These are phyloP conservation scores for Allolobophora icterica DNA, from an alignment of 2,888 invertebrate genomes.

Conservation along the genomic window DNA sequence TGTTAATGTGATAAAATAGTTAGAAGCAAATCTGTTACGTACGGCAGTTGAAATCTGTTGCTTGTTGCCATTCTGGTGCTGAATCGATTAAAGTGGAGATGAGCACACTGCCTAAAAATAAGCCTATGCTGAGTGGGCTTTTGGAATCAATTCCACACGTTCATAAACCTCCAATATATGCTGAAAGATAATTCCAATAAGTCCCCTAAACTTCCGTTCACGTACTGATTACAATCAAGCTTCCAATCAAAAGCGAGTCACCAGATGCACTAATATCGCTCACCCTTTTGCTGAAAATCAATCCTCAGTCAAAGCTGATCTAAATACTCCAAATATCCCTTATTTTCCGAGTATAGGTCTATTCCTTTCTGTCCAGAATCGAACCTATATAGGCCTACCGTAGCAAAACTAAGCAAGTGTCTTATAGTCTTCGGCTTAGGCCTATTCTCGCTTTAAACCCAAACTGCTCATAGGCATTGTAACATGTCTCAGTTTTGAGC, in stretches of 20 bases:
- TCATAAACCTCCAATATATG: neutral
- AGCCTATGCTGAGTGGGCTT: neutral
- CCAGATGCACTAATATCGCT: neutral
- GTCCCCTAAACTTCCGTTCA: neutral
- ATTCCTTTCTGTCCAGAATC: too few species aligned
- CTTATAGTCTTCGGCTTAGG: too few species aligned
- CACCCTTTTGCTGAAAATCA: neutral
- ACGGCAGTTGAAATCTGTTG: slow-evolving; percentile 13
- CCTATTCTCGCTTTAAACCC: neutral
- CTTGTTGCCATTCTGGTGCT: neutral
- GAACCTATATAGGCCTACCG: too few species aligned
- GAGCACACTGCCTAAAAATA: neutral
- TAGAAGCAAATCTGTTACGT: neutral
- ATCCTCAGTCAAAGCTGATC: neutral
- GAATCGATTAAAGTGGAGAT: neutral
- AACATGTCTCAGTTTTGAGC: neutral
- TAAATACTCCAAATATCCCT: neutral
- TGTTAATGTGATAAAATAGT: neutral
- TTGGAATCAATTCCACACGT: neutral
- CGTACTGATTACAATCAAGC: neutral
- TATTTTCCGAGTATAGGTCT: too few species aligned
- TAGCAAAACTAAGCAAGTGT: too few species aligned
- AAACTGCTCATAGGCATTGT: neutral
- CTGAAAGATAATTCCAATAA: neutral
- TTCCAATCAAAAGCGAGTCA: neutral